A percentile compares a stretch with the other conserved stretches of the same genome.
Conservation (phyloP, 2,888 invertebrate genomes). For the Acanthopleura granulata region DNA sequence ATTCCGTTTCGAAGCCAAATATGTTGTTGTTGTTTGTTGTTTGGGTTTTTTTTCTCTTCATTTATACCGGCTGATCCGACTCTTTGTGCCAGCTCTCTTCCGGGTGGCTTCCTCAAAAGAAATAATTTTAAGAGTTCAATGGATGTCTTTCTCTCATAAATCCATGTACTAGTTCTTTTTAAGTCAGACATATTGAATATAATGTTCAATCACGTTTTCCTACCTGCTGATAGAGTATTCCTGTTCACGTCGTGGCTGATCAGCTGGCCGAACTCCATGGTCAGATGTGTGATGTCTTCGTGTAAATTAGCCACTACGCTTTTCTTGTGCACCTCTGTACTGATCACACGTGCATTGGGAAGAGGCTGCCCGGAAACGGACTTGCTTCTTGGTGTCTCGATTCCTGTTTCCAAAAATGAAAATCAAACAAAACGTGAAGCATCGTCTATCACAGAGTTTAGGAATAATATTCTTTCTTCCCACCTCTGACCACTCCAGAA, state of each 20-base stretch:
- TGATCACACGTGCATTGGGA: neutral
- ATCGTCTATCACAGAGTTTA: too few species aligned
- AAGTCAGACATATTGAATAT: too few species aligned
- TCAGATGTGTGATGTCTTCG: neutral
- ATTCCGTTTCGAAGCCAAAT: too few species aligned
- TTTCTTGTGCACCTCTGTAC: constrained; percentile 6
- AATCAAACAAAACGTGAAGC: too few species aligned
- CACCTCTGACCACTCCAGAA: neutral
- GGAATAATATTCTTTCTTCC: too few species aligned
- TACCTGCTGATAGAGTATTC: constrained; percentile 10
- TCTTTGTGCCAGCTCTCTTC: too few species aligned
- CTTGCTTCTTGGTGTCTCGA: neutral
- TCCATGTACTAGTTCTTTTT: too few species aligned
- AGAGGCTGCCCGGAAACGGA: neutral
- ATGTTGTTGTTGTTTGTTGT: too few species aligned
- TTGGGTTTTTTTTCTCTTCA: too few species aligned
- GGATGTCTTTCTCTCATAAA: too few species aligned
- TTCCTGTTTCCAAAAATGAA: neutral
- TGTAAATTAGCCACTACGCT: constrained; percentile 6
- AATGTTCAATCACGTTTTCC: neutral
- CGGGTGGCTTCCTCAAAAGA: neutral
- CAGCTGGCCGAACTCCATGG: constrained; percentile 18
- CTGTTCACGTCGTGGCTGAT: constrained; percentile 8
- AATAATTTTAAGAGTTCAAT: too few species aligned
- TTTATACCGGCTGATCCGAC: too few species aligned